Conservation (phyloP, 2,888 invertebrate species). For the Argynnis bischoffii region DNA sequence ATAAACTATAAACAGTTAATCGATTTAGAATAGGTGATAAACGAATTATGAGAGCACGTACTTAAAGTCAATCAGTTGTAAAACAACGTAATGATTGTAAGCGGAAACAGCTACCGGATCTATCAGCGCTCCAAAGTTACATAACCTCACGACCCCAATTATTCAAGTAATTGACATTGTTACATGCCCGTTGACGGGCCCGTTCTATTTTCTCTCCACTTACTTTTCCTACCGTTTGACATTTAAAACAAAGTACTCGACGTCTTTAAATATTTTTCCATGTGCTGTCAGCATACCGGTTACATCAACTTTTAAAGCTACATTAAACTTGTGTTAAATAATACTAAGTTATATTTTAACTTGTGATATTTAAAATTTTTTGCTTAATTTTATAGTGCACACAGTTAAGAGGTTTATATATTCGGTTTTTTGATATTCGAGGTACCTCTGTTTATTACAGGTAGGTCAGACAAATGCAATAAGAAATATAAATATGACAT, state of each 20-base stretch:
- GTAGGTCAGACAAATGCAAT: too few species aligned
- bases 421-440: too few species aligned
- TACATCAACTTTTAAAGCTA: too few species aligned
- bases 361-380: too few species aligned
- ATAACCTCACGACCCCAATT: constrained; percentile 59
- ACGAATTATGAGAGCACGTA: constrained; percentile 14
- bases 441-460: too few species aligned
- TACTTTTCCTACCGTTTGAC: constrained; percentile 17
- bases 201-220: constrained; percentile 27
- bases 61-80: constrained; percentile 21
- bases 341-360: too few species aligned
- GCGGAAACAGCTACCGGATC: constrained; percentile 62
- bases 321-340: too few species aligned
- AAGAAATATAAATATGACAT: too few species aligned
- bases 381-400: too few species aligned
- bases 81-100: constrained; percentile 37
- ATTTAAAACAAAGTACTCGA: constrained; percentile 23
- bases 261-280: too few species aligned
- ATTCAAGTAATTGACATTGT: constrained; percentile 50
- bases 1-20: neutral
- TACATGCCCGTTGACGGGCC: constrained; percentile 19
- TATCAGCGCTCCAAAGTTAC: constrained; percentile 50
- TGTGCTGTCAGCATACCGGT: too few species aligned
- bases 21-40: neutral
- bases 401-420: too few species aligned